Conservation (phyloP, 2,797 vertebrate species). For the Xiphophorus birchmanni region DNA sequence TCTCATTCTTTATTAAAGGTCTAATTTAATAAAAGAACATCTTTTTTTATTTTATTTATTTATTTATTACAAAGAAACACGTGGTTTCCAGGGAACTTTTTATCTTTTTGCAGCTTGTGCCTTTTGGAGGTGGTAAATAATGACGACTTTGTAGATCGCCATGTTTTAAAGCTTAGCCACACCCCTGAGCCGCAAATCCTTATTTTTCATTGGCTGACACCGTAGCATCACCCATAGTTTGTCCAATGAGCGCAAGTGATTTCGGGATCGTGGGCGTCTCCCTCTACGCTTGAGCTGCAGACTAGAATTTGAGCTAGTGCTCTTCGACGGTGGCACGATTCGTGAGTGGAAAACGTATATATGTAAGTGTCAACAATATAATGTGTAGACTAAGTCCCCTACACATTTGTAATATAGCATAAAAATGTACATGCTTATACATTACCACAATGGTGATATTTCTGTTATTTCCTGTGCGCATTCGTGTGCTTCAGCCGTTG, state of each 20-base stretch:
- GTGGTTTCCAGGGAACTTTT: neutral
- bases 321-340: constrained; percentile 12
- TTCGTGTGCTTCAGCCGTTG: accelerated
- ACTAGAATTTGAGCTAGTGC: constrained; percentile 24
- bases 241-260: constrained; percentile 38
- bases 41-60: neutral
- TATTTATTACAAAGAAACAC: neutral
- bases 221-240: neutral
- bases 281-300: constrained; percentile 5
- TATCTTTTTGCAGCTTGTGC: neutral
- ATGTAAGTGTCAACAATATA: constrained; percentile 41
- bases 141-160: neutral
- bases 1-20: neutral
- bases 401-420: accelerated
- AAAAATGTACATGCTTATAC: accelerated
- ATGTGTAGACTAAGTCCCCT: accelerated
- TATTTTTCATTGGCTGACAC: constrained; percentile 27
- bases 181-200: neutral
- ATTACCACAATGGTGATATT: accelerated
- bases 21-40: neutral
- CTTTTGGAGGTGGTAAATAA: neutral
- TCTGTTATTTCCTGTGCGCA: accelerated
- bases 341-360: constrained; percentile 3
- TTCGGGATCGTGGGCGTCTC: constrained; percentile 48
- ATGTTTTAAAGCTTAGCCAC: constrained; percentile 1